A percentile compares a stretch with the other conserved stretches of the same genome.
These are phyloP conservation scores for Origma solitaria DNA, from an alignment of 2,113 vertebrate species.

Conservation along the genomic window DNA sequence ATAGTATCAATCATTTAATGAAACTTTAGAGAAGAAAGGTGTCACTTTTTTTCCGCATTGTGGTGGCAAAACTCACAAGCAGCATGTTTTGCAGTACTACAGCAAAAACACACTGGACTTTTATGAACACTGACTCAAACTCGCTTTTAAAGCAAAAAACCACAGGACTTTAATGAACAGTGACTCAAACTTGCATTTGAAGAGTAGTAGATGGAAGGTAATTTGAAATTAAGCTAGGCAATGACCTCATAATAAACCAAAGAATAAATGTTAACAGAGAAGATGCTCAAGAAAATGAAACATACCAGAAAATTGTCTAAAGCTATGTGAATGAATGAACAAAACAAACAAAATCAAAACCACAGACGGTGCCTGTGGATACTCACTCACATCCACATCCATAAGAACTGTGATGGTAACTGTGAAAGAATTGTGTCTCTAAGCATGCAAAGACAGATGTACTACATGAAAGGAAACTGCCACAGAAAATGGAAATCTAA, in stretches of 20 bases:
- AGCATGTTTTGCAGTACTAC: not conserved
- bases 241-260: not conserved
- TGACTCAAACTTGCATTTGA: not conserved
- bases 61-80: not conserved
- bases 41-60: not conserved
- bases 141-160: not conserved
- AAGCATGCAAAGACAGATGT: conserved; percentile 8
- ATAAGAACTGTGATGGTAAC: not conserved
- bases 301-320: not conserved
- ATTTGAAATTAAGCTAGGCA: not conserved
- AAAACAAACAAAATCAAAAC: conserved; percentile 7
- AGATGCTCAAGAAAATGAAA: not conserved
- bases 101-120: not conserved
- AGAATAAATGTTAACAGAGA: not conserved
- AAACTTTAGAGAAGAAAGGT: not conserved
- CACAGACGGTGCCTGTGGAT: not conserved
- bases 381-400: not conserved
- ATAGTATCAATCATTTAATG: not conserved
- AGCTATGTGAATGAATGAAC: not conserved
- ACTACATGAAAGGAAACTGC: not conserved
- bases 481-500: not conserved
- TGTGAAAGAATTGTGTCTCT: not conserved
- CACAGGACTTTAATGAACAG: not conserved
- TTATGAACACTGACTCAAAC: not conserved
- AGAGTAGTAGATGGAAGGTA: not conserved